Percentiles rank a stretch among this genome's conserved stretches.
Evolutionary conservation across 2,888 invertebrate genomes (phyloP).

Genomic region (Drosophila lacicola): DNA sequence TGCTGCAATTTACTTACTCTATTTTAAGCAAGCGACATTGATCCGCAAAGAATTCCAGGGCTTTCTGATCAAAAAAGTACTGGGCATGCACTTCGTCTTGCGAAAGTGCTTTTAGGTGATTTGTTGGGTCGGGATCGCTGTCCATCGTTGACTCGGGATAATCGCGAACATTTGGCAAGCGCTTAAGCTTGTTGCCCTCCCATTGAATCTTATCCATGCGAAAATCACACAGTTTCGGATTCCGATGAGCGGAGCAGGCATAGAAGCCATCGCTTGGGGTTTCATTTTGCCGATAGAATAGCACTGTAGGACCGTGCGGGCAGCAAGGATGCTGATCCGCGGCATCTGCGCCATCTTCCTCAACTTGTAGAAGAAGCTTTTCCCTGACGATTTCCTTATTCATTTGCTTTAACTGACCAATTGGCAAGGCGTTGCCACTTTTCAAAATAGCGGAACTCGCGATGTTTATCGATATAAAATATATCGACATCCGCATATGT

Average conservation of each 20-base stretch:
- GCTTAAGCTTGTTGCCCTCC: slow-evolving; percentile 7
- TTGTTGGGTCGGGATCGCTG: slow-evolving; percentile 86
- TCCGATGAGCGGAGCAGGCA: slow-evolving; percentile 93
- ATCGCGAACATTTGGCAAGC: neutral
- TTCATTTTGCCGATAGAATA: slow-evolving; percentile 87
- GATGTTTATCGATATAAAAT: slow-evolving; percentile 5
- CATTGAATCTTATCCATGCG: slow-evolving; percentile 85
- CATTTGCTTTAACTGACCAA: slow-evolving; percentile 22
- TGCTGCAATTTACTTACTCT: slow-evolving; percentile 84
- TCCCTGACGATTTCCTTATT: slow-evolving; percentile 20
- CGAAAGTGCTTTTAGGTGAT: slow-evolving; percentile 89
- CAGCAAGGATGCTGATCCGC: slow-evolving; percentile 89
- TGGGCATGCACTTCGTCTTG: slow-evolving; percentile 94
- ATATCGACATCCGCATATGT: slow-evolving; percentile 16
- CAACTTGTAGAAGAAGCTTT: slow-evolving; percentile 63
- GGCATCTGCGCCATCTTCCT: slow-evolving; percentile 86
- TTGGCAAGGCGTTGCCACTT: slow-evolving; percentile 9
- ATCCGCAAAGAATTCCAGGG: slow-evolving; percentile 88
- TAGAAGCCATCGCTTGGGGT: slow-evolving; percentile 86
- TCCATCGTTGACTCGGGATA: slow-evolving; percentile 35
- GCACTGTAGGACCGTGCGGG: slow-evolving; percentile 91
- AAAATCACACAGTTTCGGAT: slow-evolving; percentile 91
- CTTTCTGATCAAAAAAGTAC: slow-evolving; percentile 91
- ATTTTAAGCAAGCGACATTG: slow-evolving; percentile 88
- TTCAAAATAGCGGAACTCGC: neutral